A percentile compares a stretch with the other conserved stretches of the same genome.
Evolutionary conservation across 2,888 invertebrate species (phyloP).

Genomic region (Ophonus ardosiacus): DNA sequence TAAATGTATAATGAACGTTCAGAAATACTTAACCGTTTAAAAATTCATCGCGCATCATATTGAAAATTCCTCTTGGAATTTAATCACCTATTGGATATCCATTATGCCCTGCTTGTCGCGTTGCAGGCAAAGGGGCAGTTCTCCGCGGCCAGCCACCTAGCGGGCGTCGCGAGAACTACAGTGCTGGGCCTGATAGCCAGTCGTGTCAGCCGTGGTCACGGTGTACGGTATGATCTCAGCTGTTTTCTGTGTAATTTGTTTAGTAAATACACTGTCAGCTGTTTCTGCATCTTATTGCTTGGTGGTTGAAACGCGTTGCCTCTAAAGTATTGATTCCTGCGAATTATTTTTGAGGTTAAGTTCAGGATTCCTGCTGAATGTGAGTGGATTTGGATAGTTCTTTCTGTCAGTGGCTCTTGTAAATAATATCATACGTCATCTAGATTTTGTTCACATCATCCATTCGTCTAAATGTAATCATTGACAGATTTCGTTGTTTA

Average conservation of each 20-base stretch:
- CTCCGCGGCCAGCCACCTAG: slow-evolving; percentile 53
- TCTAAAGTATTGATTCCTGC: slow-evolving; percentile 15
- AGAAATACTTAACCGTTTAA: slow-evolving; percentile 40
- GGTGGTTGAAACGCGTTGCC: not conserved
- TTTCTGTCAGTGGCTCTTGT: slow-evolving; percentile 30
- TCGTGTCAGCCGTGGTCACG: slow-evolving; percentile 57
- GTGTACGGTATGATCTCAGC: slow-evolving; percentile 57
- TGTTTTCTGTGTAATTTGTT: slow-evolving; percentile 49
- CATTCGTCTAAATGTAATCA: not conserved
- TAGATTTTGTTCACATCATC: not conserved
- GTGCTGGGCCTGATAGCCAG: slow-evolving; percentile 51
- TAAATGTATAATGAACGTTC: slow-evolving; percentile 27
- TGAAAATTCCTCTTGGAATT: slow-evolving; percentile 41
- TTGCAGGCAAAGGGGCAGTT: slow-evolving; percentile 11
- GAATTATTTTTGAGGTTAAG: slow-evolving; percentile 26
- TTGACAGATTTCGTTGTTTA: not conserved
- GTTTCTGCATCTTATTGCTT: not conserved
- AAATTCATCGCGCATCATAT: slow-evolving; percentile 44
- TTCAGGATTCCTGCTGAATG: slow-evolving; percentile 24
- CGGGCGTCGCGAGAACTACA: slow-evolving; percentile 30
- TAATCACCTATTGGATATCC: slow-evolving; percentile 53
- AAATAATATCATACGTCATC: not conserved
- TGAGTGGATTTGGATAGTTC: slow-evolving; percentile 29
- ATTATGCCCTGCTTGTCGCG: slow-evolving; percentile 37
- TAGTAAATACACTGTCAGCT: slow-evolving; percentile 31